Conservation (phyloP, 35 echinoderm and acorn worm species). For the Eucidaris tribuloides region DNA sequence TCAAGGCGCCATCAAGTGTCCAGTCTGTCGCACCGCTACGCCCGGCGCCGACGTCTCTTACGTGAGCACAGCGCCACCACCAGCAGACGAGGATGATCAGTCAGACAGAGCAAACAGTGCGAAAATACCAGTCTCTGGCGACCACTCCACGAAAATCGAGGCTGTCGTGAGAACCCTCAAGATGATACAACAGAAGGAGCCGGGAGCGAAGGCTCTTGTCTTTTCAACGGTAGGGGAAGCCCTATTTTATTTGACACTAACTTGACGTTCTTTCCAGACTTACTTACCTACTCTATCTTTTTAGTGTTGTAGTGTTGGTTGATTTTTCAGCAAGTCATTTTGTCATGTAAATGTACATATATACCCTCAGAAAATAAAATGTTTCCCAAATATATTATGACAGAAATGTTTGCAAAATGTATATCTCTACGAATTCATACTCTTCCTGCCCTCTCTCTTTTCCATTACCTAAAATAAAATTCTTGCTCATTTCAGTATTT, state of each 20-base stretch:
- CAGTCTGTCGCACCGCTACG: constrained; percentile 59
- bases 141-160: constrained; percentile 91
- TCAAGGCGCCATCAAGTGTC: constrained; percentile 38
- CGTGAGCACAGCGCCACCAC: constrained; percentile 45
- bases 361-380: background rate
- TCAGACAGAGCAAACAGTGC: no score
- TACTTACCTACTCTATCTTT: no score
- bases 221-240: constrained; percentile 98
- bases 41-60: constrained; percentile 49
- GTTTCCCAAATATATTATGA: background rate
- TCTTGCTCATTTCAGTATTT: no score
- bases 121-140: constrained; percentile 46
- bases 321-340: no score
- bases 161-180: constrained; percentile 77
- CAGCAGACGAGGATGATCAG: background rate
- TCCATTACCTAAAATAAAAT: no score
- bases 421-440: no score
- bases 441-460: no score
- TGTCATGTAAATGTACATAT: no score
- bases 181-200: constrained; percentile 54
- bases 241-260: no score
- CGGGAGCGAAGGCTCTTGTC: constrained; percentile 72
- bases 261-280: no score
- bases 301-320: no score
- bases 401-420: background rate